Base-by-base conservation (phyloP, 2,113 vertebrate genomes). In the Falcunculus frontatus region DNA sequence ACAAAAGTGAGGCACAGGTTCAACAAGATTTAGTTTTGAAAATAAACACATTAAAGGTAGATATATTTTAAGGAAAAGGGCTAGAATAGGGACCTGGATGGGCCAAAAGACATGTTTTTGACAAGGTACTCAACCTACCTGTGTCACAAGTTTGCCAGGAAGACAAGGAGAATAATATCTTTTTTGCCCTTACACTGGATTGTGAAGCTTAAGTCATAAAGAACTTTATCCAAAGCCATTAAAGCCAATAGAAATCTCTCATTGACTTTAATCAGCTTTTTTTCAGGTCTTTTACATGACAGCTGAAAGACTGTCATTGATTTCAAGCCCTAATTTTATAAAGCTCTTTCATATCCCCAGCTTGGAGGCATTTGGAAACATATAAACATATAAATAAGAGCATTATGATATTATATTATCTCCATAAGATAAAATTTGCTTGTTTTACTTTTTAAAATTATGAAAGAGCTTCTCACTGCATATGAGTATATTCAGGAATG, bases 201-300 rank as follows among this genome's bases (percentile, higher is more conserved):
- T 67, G 70, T 59, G 76, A 87, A 85, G 70, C 33, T 88, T 96
- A 69, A 85, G 18, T 91, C 53, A 79, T 50, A 87, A 70, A 86
- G 41, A 84, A 33, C 60, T 39, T 90, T 87, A 78, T 55, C 50
- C 59, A 74, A 84, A 93, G 19, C 22, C 63, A 82, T 80, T 90
- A 95, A 96, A 84, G 59, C 33, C 42, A 91, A 80, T 6, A 73
- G 82, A 91, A 95, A 90, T 55, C 41, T 91, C 57, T 90, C 37
- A 46, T 23, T 88, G 89, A 76, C 46, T 93, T 92, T 92, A 92
- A 90, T 70, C 82, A 90, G 70, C 44, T 95, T 93, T 93, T 95
- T 44, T 84, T 92, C 44, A 80, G 62, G 50, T 76, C 10, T 50
- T 82, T 87, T 59, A 77, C 42, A 90, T 44, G 87, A 69, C 67